Evolutionary conservation across 2,888 invertebrate species (phyloP).

Genomic region (Macrophya alboannulata): DNA sequence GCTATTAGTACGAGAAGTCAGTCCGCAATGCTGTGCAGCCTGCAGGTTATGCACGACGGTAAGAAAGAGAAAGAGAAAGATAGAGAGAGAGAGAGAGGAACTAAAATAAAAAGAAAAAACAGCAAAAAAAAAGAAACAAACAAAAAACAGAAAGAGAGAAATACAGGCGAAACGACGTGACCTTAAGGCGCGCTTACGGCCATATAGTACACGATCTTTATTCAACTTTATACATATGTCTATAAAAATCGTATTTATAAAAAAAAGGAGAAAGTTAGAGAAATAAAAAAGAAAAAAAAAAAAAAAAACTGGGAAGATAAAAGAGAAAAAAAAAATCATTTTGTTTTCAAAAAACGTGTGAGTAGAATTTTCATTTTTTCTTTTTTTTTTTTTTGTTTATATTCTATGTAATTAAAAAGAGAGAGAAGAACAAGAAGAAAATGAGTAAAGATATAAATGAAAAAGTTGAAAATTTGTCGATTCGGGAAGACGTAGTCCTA

Average conservation of each 20-base stretch:
- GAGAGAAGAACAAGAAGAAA: background rate
- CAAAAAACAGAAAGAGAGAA: conserved; percentile 55
- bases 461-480: background rate
- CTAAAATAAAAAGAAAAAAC: conserved; percentile 32
- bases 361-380: background rate
- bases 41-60: conserved; percentile 20
- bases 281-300: background rate
- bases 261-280: background rate
- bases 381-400: background rate
- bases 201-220: background rate
- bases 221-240: background rate
- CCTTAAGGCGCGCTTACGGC: conserved; percentile 30
- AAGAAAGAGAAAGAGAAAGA: conserved; percentile 37
- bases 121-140: background rate
- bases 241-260: background rate
- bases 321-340: background rate
- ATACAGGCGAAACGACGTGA: conserved; percentile 54
- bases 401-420: background rate
- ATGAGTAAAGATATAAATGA: background rate
- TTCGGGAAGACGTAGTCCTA: background rate
- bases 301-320: background rate
- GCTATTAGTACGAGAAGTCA: conserved; percentile 47
- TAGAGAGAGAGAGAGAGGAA: conserved; percentile 25
- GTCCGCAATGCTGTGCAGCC: conserved; percentile 3
- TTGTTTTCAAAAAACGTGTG: background rate